Evolutionary conservation across 2,113 vertebrate genomes (phyloP).

Genomic region (Ciconia maguari): DNA sequence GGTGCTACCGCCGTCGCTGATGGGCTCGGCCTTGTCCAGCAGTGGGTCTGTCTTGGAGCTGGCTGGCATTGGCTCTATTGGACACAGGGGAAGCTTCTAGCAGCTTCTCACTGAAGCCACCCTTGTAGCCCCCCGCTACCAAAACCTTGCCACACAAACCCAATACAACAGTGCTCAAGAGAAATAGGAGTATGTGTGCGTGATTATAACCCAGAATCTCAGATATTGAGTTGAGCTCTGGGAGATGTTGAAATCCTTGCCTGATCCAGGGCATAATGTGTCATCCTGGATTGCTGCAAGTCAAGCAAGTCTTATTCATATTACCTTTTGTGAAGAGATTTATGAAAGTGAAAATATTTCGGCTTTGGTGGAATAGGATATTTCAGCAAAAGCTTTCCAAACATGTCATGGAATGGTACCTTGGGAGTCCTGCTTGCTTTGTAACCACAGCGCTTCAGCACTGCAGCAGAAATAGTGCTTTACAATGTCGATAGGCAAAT

Average conservation of each 20-base stretch:
- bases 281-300: constrained; percentile 15
- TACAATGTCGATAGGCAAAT: neutral
- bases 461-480: neutral
- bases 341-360: constrained; percentile 13
- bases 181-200: neutral
- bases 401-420: neutral
- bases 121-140: neutral
- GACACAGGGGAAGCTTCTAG: too few species aligned
- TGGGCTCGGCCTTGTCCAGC: too few species aligned
- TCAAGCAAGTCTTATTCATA: constrained; percentile 8
- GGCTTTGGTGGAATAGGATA: neutral
- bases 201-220: constrained; percentile 13
- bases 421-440: neutral
- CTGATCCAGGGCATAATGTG: constrained; percentile 5
- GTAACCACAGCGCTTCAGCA: neutral
- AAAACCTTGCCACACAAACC: neutral
- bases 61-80: too few species aligned
- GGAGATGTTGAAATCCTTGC: constrained; percentile 10
- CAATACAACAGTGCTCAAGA: neutral
- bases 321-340: constrained; percentile 6
- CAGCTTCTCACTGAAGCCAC: too few species aligned
- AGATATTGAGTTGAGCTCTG: constrained; percentile 26
- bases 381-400: constrained; percentile 4
- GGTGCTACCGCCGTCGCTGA: too few species aligned
- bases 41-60: too few species aligned